Conservation (phyloP, 2,888 invertebrate genomes). For the Pyrrhosoma nymphula region DNA sequence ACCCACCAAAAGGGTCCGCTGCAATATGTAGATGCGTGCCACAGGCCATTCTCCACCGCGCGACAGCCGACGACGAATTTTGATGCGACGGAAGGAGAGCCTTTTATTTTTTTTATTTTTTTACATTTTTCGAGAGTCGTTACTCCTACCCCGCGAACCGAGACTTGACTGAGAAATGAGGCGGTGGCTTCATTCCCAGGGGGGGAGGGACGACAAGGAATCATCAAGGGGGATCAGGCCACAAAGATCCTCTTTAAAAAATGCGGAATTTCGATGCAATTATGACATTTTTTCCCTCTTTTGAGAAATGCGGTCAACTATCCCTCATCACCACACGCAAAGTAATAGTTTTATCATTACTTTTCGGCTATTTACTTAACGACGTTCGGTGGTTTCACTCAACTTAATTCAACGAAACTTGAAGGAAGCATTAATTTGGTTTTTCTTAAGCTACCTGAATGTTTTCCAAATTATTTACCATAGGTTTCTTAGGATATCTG, state of each 20-base stretch:
- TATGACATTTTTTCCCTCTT: neutral
- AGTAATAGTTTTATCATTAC: too few relatives aligned
- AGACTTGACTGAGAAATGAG: constrained; percentile 11
- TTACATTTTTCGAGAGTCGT: neutral
- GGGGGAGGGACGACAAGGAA: neutral
- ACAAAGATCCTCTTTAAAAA: neutral
- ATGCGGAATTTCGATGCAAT: neutral
- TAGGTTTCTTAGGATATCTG: too few relatives aligned
- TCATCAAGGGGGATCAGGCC: neutral
- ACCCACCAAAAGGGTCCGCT: neutral
- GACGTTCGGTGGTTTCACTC: too few relatives aligned
- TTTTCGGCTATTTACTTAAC: too few relatives aligned
- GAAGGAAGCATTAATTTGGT: too few relatives aligned
- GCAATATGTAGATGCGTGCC: neutral
- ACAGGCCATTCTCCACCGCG: neutral
- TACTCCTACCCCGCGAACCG: neutral
- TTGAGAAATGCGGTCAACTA: neutral
- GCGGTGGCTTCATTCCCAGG: neutral
- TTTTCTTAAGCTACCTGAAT: too few relatives aligned
- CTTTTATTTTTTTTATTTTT: too few relatives aligned
- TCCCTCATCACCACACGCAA: too few relatives aligned
- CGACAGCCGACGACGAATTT: neutral
- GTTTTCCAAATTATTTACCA: too few relatives aligned
- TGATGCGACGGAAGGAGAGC: neutral
- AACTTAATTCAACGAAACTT: too few relatives aligned